Percentiles rank a stretch among this genome's conserved stretches.
Conservation (phyloP, 2,113 vertebrate genomes). For the Camelus dromedarius region DNA sequence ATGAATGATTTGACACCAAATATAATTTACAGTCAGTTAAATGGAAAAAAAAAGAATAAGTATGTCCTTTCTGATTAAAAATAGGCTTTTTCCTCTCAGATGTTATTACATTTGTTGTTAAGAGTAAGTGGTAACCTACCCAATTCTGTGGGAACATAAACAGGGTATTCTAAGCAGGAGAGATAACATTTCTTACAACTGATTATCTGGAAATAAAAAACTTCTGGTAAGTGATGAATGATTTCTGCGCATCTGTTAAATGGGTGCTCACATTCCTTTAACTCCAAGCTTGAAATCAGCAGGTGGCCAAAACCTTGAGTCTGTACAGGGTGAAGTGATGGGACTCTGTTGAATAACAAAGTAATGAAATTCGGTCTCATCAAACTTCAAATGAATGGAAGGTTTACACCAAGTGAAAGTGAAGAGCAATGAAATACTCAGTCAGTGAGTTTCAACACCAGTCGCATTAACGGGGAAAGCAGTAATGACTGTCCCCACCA, state of each 20-base stretch:
- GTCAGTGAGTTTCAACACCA: background rate
- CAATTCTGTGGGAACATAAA: background rate
- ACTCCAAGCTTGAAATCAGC: background rate
- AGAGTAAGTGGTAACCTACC: background rate
- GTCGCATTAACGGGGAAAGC: background rate
- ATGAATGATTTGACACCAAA: too few species aligned
- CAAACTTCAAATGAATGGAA: conserved; percentile 3
- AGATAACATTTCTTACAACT: background rate
- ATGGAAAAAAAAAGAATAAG: background rate
- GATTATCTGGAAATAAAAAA: background rate
- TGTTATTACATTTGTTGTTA: background rate
- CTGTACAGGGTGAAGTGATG: background rate
- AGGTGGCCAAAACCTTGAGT: background rate
- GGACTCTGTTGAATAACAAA: background rate
- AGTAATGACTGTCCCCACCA: background rate
- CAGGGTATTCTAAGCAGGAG: background rate
- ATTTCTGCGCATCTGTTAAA: background rate
- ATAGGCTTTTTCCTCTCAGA: background rate
- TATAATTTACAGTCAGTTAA: too few species aligned
- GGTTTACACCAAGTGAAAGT: background rate
- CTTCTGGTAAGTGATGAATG: background rate
- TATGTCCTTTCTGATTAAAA: background rate
- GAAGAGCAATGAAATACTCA: conserved; percentile 31
- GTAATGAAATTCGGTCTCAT: background rate
- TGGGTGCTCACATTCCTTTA: background rate